A percentile compares a stretch with the other conserved stretches of the same genome.
Evolutionary conservation across 2,888 invertebrate species (phyloP).

Genomic region (Blastobasis lacticolella): DNA sequence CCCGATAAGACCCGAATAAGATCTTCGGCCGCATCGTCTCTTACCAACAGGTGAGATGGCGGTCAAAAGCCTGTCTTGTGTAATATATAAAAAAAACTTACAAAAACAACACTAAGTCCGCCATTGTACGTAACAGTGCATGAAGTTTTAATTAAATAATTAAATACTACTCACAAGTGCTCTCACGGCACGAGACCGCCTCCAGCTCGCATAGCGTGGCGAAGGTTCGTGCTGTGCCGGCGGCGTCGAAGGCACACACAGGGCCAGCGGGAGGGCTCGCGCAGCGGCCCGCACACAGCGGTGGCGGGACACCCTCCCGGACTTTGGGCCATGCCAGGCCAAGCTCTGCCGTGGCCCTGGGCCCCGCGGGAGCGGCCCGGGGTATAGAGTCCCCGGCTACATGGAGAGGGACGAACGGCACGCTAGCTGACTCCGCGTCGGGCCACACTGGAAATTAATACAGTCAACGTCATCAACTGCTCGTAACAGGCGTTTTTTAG

Average conservation of each 20-base stretch:
- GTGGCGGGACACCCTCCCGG: constrained; percentile 57
- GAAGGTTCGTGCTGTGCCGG: constrained; percentile 71
- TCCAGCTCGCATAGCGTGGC: constrained; percentile 74
- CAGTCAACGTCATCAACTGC: too few relatives aligned
- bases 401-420: constrained; percentile 45
- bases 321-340: constrained; percentile 38
- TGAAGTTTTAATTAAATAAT: too few relatives aligned
- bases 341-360: constrained; percentile 30
- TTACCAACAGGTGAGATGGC: too few relatives aligned
- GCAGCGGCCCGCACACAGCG: constrained; percentile 56
- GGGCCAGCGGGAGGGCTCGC: constrained; percentile 63
- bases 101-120: too few relatives aligned
- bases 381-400: constrained; percentile 38
- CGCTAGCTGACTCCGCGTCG: constrained; percentile 41
- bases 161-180: constrained; percentile 63
- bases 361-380: constrained; percentile 19
- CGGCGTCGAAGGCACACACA: constrained; percentile 74
- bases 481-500: too few relatives aligned
- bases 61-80: too few relatives aligned
- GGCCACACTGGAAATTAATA: constrained; percentile 38
- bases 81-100: too few relatives aligned
- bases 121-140: too few relatives aligned
- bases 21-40: too few relatives aligned
- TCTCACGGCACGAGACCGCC: constrained; percentile 71
- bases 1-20: too few relatives aligned